A percentile compares a stretch with the other conserved stretches of the same genome.
Conservation (phyloP, 2,113 vertebrate genomes). For the Ranitomeya variabilis region DNA sequence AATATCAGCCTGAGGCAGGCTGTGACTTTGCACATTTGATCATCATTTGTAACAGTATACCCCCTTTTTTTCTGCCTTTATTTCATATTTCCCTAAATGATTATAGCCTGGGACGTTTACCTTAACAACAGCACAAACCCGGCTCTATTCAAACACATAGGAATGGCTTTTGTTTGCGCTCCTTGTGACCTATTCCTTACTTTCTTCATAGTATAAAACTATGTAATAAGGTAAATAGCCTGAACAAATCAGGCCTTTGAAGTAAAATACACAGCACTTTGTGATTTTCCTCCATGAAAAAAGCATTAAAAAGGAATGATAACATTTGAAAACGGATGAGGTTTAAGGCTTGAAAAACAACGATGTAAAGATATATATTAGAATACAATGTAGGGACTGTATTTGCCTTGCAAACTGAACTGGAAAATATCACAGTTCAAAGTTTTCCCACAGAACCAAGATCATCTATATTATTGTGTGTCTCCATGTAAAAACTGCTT, state of each 20-base stretch:
- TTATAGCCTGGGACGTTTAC: constrained; percentile 58
- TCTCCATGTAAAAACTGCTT: background rate
- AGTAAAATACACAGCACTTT: constrained; percentile 52
- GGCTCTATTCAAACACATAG: constrained; percentile 62
- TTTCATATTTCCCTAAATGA: constrained; percentile 56
- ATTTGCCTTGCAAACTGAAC: constrained; percentile 12
- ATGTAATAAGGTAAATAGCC: constrained; percentile 55
- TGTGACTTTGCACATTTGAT: constrained; percentile 49
- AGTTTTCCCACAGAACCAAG: background rate
- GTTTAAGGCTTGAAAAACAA: constrained; percentile 13
- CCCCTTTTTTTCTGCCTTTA: constrained; percentile 3
- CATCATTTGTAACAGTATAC: constrained; percentile 59
- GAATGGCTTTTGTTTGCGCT: constrained; percentile 55
- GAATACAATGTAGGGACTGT: constrained; percentile 6
- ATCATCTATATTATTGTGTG: background rate
- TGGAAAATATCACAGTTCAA: background rate
- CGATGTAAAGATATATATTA: background rate
- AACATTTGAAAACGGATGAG: constrained; percentile 36
- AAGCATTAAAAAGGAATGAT: constrained; percentile 55
- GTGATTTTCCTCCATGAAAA: constrained; percentile 50
- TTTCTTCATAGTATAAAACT: constrained; percentile 40
- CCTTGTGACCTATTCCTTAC: constrained; percentile 59
- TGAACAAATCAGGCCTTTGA: constrained; percentile 55
- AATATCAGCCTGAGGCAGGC: constrained; percentile 31
- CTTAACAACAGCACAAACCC: constrained; percentile 54